Evolutionary conservation across 1,140 invertebrate species (phyloP).

Genomic region (Lutraria rhynchaena): DNA sequence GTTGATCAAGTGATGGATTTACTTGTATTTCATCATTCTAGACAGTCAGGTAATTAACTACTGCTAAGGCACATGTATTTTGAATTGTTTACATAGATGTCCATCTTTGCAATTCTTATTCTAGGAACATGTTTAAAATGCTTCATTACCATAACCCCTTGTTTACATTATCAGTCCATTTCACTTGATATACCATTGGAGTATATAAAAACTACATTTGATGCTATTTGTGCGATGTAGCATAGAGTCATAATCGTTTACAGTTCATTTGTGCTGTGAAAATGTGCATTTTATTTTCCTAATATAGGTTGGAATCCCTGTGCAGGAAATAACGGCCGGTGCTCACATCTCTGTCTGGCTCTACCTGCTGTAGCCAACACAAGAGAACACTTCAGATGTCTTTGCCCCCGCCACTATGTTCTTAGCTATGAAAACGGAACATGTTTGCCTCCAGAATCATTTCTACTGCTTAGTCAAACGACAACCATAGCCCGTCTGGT

Average conservation of each 20-base stretch:
- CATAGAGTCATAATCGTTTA: no score
- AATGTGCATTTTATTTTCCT: background rate
- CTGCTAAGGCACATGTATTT: no score
- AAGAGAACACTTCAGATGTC: constrained; percentile 73
- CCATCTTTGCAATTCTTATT: no score
- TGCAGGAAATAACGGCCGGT: constrained; percentile 95
- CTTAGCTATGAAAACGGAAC: constrained; percentile 76
- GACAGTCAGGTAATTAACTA: constrained; percentile 86
- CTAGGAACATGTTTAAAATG: no score
- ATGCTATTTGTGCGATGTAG: background rate
- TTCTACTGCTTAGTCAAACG: background rate
- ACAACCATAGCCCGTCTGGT: background rate
- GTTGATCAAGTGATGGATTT: constrained; percentile 89
- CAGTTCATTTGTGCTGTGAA: background rate
- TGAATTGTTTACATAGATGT: no score
- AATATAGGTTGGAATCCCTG: constrained; percentile 92
- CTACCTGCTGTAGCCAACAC: constrained; percentile 63
- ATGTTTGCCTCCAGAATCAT: constrained; percentile 60
- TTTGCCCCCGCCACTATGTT: constrained; percentile 80
- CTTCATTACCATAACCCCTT: no score
- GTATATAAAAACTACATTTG: background rate
- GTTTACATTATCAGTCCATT: background rate
- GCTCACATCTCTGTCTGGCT: constrained; percentile 95
- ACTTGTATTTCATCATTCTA: constrained; percentile 87
- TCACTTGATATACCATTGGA: background rate